Conservation (phyloP, 2,797 vertebrate species). For the Rhincodon typus region DNA sequence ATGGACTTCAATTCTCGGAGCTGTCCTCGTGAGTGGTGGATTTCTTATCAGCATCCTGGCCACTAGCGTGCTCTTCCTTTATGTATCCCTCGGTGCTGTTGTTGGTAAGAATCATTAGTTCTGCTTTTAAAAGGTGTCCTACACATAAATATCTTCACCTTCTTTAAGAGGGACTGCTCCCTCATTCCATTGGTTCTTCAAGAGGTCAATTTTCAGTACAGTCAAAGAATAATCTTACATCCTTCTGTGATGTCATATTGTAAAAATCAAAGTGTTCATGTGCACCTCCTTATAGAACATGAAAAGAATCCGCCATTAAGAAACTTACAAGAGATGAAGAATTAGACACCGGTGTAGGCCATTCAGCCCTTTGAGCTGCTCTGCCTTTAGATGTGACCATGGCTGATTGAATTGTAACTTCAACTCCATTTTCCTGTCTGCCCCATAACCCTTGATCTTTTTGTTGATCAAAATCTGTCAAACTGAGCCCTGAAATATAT, state of each 20-base stretch:
- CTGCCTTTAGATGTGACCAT: too few species aligned
- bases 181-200: too few species aligned
- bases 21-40: conserved; percentile 66
- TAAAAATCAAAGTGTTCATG: background rate
- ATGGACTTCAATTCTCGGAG: conserved; percentile 65
- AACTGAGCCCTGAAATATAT: too few species aligned
- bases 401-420: too few species aligned
- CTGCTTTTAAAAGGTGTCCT: background rate
- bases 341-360: too few species aligned
- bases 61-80: conserved; percentile 72
- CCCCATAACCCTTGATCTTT: too few species aligned
- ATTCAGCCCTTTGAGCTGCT: too few species aligned
- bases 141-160: background rate
- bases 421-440: too few species aligned
- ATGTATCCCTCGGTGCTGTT: conserved; percentile 80
- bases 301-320: background rate
- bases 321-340: background rate
- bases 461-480: too few species aligned
- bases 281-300: background rate
- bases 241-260: too few species aligned
- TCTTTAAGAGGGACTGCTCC: background rate
- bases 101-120: conserved; percentile 65
- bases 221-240: background rate
- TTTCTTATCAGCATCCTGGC: conserved; percentile 81
- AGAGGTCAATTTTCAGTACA: background rate